These are phyloP conservation scores for Vespertilio murinus DNA, from an alignment of 2,797 vertebrate species.

Conservation along the genomic window DNA sequence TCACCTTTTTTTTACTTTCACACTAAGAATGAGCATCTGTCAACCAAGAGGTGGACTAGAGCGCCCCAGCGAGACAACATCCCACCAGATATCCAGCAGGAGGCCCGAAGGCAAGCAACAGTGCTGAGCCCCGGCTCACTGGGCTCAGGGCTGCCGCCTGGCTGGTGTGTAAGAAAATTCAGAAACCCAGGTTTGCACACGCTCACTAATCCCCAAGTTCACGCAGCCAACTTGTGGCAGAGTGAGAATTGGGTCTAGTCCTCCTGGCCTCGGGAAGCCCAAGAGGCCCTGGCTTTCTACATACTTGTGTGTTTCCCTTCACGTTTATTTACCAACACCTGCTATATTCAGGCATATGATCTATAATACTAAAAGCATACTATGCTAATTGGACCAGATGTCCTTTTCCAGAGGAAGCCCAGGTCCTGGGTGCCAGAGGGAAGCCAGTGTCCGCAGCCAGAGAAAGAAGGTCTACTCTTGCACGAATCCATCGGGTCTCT, in stretches of 20 bases:
- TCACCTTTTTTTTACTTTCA: slow-evolving; percentile 23
- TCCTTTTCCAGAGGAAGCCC: no score
- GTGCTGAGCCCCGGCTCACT: not conserved
- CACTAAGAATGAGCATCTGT: not conserved
- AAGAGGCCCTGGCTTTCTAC: not conserved
- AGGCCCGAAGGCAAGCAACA: not conserved
- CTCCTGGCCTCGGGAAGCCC: not conserved
- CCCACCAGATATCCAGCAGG: not conserved
- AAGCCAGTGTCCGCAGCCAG: no score
- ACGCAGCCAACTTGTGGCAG: not conserved
- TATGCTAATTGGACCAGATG: no score
- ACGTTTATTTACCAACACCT: slow-evolving; percentile 25
- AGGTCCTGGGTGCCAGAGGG: no score
- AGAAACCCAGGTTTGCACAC: slow-evolving; percentile 16
- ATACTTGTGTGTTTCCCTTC: not conserved
- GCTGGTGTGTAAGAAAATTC: not conserved
- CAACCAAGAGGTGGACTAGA: not conserved
- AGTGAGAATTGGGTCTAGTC: not conserved
- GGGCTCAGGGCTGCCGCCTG: not conserved
- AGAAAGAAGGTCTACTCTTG: no score
- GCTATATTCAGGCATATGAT: not conserved
- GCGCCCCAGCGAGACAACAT: not conserved
- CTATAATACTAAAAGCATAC: no score
- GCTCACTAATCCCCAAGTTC: not conserved
- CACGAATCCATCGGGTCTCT: no score